phyloP scores from a whole-genome alignment of 2,113 vertebrate species.

The Sterna hirundo region DNA sequence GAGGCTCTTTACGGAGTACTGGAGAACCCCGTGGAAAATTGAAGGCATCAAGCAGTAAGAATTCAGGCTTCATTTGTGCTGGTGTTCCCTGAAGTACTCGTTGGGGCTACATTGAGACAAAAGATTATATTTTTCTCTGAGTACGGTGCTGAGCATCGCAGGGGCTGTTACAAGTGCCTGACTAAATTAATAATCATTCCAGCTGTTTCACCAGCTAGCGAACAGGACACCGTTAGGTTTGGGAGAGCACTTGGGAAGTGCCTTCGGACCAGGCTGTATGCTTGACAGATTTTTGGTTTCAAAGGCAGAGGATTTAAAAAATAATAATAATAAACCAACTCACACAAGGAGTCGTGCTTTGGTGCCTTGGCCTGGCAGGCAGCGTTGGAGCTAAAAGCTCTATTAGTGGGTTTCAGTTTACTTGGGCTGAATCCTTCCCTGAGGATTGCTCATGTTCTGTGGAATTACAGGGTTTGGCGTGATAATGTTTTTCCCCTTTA shows the following conservation, averaged over 20 bases:
- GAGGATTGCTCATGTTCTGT: background rate
- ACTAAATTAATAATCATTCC: background rate
- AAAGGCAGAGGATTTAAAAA: background rate
- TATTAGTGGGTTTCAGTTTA: slow-evolving; percentile 2
- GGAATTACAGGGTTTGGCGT: background rate
- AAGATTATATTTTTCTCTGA: background rate
- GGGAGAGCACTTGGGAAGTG: background rate
- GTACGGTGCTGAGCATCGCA: background rate
- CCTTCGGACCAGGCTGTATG: background rate
- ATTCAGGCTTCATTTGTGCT: background rate
- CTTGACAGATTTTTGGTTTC: background rate
- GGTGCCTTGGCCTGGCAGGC: slow-evolving; percentile 1
- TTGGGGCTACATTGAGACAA: background rate
- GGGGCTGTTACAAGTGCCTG: background rate
- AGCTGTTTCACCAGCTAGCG: background rate
- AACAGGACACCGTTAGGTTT: background rate
- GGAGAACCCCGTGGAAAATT: background rate
- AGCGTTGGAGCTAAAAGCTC: background rate
- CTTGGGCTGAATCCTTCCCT: background rate
- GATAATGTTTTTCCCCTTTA: background rate
- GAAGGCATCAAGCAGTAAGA: background rate
- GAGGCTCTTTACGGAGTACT: background rate
- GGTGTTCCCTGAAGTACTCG: background rate
- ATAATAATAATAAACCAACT: background rate
- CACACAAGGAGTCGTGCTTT: background rate